phyloP scores from a whole-genome alignment of 2,113 vertebrate species.

The Gulo gulo region DNA sequence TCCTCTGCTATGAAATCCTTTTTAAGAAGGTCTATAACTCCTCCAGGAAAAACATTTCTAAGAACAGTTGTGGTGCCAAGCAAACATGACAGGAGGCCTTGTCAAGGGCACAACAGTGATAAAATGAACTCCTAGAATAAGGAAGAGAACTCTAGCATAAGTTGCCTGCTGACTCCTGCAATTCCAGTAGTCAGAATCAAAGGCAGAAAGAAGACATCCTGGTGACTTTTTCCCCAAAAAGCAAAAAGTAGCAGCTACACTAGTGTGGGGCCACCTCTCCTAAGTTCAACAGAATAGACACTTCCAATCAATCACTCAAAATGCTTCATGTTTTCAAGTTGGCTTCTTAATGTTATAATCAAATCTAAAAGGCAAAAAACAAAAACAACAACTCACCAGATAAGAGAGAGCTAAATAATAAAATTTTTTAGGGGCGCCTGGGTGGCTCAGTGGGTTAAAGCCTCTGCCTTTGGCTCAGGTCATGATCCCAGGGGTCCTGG shows the following conservation, averaged over 20 bases:
- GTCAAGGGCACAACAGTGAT: conserved; percentile 15
- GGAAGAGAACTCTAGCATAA: conserved; percentile 62
- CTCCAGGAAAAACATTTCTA: conserved; percentile 48
- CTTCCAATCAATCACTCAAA: background rate
- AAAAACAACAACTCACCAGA: background rate
- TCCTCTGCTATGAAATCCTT: conserved; percentile 46
- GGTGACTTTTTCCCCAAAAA: background rate
- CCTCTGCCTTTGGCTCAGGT: too few relatives aligned
- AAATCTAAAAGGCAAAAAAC: conserved; percentile 6
- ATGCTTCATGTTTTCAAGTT: background rate
- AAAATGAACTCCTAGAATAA: conserved; percentile 42
- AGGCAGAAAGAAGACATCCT: background rate
- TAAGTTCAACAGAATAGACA: background rate
- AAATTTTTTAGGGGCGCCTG: background rate
- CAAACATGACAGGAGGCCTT: background rate
- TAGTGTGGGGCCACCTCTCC: background rate
- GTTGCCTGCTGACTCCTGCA: conserved; percentile 61
- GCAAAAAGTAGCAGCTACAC: background rate
- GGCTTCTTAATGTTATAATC: background rate
- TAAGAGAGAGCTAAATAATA: background rate
- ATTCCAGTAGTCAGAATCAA: background rate
- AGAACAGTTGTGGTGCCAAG: conserved; percentile 66
- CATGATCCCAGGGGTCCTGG: too few relatives aligned
- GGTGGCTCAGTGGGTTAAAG: too few relatives aligned
- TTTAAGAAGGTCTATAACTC: conserved; percentile 48